Evolutionary conservation across 2,797 vertebrate species (phyloP).

Genomic region (Halcyon chelicuti): DNA sequence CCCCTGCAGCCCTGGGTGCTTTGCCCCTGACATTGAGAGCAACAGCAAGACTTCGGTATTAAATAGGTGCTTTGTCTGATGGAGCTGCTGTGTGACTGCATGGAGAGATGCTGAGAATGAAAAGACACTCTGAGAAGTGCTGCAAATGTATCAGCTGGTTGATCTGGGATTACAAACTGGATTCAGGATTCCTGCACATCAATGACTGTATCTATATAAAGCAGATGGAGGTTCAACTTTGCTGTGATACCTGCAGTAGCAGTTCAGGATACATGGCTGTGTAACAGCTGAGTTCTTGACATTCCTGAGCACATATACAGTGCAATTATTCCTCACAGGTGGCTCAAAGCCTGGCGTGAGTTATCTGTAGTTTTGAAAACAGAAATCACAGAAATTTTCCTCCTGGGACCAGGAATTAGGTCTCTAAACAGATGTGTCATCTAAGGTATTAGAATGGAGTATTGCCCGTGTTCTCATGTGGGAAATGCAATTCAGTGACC

Average conservation of each 20-base stretch:
- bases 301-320: not conserved
- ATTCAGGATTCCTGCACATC: not conserved
- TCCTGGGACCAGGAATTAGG: not conserved
- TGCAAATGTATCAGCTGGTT: not conserved
- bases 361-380: not conserved
- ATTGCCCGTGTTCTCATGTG: not conserved
- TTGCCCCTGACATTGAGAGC: not conserved
- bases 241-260: not conserved
- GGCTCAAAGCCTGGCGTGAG: not conserved
- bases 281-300: not conserved
- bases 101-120: not conserved
- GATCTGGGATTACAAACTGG: not conserved
- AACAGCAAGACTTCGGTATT: rapidly evolving
- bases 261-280: not conserved
- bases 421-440: not conserved
- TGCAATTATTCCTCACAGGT: not conserved
- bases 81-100: not conserved
- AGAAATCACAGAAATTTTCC: not conserved
- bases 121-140: not conserved
- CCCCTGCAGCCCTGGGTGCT: not conserved
- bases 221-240: not conserved
- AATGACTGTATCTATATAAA: rapidly evolving
- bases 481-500: not conserved
- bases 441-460: not conserved
- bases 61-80: not conserved